A percentile compares a stretch with the other conserved stretches of the same genome.
phyloP scores from a whole-genome alignment of 1,140 invertebrate species.

The Diachasmimorpha longicaudata region DNA sequence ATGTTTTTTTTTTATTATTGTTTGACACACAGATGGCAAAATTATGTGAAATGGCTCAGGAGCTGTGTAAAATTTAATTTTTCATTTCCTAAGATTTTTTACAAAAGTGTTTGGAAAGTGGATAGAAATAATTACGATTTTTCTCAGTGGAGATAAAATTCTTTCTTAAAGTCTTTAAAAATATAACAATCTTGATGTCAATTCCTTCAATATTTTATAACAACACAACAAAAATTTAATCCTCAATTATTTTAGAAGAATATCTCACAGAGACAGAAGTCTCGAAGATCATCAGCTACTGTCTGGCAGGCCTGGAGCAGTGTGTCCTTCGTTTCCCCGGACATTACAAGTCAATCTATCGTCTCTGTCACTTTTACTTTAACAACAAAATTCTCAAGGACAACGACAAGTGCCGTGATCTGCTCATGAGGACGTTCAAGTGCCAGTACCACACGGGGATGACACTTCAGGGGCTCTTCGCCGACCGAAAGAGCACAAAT shows the following conservation, averaged over 20 bases:
- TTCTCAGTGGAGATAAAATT: too few species aligned
- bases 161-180: too few species aligned
- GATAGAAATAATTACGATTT: too few species aligned
- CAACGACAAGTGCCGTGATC: constrained; percentile 72
- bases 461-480: constrained; percentile 81
- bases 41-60: too few species aligned
- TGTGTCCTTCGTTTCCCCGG: constrained; percentile 85
- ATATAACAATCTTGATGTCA: too few species aligned
- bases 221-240: too few species aligned
- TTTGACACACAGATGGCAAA: too few species aligned
- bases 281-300: constrained; percentile 61
- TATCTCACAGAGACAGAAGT: constrained; percentile 53
- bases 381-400: constrained; percentile 74
- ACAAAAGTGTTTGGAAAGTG: too few species aligned
- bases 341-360: constrained; percentile 92
- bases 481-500: constrained; percentile 82
- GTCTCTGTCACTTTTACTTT: constrained; percentile 84
- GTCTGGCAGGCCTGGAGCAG: constrained; percentile 80
- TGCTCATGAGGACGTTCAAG: constrained; percentile 73
- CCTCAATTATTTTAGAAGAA: constrained; percentile 47
- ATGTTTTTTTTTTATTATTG: too few species aligned
- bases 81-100: too few species aligned
- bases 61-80: too few species aligned
- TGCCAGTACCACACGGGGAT: constrained; percentile 66
- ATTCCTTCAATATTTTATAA: too few species aligned